A percentile compares a stretch with the other conserved stretches of the same genome.
Conservation (phyloP, 1,140 invertebrate genomes). For the Drosophila ironensis region DNA sequence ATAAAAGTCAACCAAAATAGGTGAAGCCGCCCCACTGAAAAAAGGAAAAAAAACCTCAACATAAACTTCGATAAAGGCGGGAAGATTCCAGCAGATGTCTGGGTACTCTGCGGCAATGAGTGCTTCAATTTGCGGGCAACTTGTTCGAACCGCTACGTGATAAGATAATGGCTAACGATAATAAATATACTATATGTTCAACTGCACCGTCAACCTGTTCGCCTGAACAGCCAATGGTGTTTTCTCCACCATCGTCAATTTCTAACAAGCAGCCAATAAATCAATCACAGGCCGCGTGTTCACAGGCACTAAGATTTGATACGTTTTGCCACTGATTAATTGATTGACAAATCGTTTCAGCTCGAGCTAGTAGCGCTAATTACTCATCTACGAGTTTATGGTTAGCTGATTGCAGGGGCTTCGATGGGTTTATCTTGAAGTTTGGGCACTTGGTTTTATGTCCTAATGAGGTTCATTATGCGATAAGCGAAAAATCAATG, state of each 20-base stretch:
- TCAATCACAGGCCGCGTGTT: slow-evolving; percentile 24
- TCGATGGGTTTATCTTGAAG: slow-evolving; percentile 6
- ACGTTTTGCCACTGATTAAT: slow-evolving; percentile 32
- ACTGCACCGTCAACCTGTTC: slow-evolving; percentile 8
- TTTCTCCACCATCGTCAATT: slow-evolving; percentile 9
- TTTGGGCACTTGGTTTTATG: neutral
- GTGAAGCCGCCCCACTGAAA: slow-evolving; percentile 25
- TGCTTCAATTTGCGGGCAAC: slow-evolving; percentile 66
- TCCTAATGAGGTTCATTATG: slow-evolving; percentile 14
- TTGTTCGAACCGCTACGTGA: slow-evolving; percentile 44
- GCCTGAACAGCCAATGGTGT: neutral
- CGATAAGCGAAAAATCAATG: neutral
- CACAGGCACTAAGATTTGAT: neutral
- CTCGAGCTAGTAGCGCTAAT: slow-evolving; percentile 11
- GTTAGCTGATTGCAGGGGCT: slow-evolving; percentile 2
- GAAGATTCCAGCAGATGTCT: slow-evolving; percentile 30
- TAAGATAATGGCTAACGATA: slow-evolving; percentile 52
- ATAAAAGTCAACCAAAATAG: slow-evolving; percentile 26
- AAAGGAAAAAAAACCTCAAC: slow-evolving; percentile 18
- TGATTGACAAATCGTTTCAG: slow-evolving; percentile 34
- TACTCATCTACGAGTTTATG: neutral
- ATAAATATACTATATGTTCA: slow-evolving; percentile 24
- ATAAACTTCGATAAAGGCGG: slow-evolving; percentile 25
- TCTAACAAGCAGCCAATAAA: slow-evolving; percentile 24
- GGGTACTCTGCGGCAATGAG: slow-evolving; percentile 36